A percentile compares a stretch with the other conserved stretches of the same genome.
These are phyloP conservation scores for Microtus oregoni DNA, from an alignment of 2,113 vertebrate species.

Conservation along the genomic window DNA sequence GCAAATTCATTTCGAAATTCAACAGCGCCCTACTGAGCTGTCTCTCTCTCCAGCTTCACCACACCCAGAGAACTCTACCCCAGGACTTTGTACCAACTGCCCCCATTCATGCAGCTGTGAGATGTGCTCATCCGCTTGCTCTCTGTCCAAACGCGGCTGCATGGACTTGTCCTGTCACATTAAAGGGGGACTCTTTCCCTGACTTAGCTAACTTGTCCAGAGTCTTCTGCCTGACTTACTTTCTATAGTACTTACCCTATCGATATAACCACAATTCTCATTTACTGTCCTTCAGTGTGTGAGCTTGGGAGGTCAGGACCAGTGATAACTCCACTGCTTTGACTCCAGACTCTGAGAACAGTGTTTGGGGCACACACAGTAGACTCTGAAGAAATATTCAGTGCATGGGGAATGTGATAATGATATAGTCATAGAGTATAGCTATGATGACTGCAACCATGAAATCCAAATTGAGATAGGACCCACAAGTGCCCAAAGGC, in stretches of 20 bases:
- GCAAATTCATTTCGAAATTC: neutral
- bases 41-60: neutral
- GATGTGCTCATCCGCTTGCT: rapidly evolving
- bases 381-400: neutral
- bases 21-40: too few species aligned
- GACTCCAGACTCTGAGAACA: neutral
- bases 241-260: neutral
- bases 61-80: neutral
- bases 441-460: neutral
- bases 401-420: neutral
- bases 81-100: conserved; percentile 3
- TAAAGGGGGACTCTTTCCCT: neutral
- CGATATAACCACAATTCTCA: neutral
- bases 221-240: neutral
- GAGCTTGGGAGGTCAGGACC: too few species aligned
- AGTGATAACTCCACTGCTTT: rapidly evolving
- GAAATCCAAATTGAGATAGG: conserved; percentile 18
- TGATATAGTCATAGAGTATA: rapidly evolving
- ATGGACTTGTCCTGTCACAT: neutral
- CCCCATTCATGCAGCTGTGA: neutral
- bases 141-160: rapidly evolving
- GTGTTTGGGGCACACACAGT: rapidly evolving
- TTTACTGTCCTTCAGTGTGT: too few species aligned
- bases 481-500: neutral
- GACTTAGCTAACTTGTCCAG: neutral